phyloP scores from a whole-genome alignment of 1,140 invertebrate species.

The Pseudomyrmex dendroicus region DNA sequence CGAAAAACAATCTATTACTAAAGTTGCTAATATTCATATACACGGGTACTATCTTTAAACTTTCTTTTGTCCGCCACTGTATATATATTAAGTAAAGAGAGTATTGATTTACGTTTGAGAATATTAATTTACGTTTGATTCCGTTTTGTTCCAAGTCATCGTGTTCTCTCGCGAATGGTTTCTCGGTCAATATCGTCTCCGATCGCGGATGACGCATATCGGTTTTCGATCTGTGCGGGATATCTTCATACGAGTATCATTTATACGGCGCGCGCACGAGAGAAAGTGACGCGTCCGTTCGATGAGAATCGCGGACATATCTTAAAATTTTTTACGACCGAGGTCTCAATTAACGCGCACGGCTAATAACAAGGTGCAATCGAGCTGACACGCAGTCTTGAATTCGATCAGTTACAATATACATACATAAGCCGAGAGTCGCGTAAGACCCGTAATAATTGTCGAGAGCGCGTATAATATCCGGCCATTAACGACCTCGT shows the following conservation, averaged over 20 bases:
- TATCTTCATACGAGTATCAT: conserved; percentile 24
- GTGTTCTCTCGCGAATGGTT: not conserved
- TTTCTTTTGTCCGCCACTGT: no score
- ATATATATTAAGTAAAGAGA: no score
- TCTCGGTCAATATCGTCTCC: not conserved
- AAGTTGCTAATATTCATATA: no score
- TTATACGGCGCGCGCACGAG: conserved; percentile 22
- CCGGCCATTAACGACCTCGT: conserved; percentile 36
- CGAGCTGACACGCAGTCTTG: conserved; percentile 12
- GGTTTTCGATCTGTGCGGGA: not conserved
- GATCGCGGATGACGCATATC: not conserved
- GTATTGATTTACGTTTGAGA: no score
- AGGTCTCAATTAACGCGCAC: conserved; percentile 23
- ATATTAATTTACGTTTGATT: no score
- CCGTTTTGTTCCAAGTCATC: not conserved
- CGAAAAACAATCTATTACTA: no score
- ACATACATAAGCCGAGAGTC: not conserved
- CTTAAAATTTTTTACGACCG: conserved; percentile 37
- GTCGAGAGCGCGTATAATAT: not conserved
- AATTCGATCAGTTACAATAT: not conserved
- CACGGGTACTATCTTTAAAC: no score
- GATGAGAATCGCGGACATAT: conserved; percentile 1
- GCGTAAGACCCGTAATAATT: conserved; percentile 31
- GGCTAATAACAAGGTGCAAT: conserved; percentile 47
- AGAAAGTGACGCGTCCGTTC: conserved; percentile 36